These are phyloP conservation scores for Peromyscus leucopus DNA, from an alignment of 2,113 vertebrate species.

Conservation along the genomic window DNA sequence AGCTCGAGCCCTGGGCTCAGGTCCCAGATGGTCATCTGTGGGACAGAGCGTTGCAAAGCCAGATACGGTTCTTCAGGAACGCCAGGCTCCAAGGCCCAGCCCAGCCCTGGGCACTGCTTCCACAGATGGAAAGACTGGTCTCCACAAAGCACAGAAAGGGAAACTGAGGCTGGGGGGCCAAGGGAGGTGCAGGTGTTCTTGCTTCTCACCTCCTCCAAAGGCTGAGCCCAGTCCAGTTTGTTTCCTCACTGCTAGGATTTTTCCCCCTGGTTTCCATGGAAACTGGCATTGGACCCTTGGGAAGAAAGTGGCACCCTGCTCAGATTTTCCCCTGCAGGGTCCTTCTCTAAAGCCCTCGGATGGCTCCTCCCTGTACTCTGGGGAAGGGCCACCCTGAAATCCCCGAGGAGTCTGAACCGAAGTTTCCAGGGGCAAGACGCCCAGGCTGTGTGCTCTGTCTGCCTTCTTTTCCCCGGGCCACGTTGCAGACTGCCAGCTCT, in stretches of 20 bases:
- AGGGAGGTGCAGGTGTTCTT: not conserved
- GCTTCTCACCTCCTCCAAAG: slow-evolving; percentile 8
- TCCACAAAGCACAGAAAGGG: not conserved
- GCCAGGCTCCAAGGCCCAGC: not conserved
- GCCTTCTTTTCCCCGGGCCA: not conserved
- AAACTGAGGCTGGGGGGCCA: slow-evolving; percentile 28
- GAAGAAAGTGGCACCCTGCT: slow-evolving; percentile 69
- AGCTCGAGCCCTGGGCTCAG: not conserved
- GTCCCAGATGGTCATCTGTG: slow-evolving; percentile 55
- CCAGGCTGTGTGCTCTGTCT: not conserved
- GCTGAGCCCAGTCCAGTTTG: slow-evolving; percentile 54
- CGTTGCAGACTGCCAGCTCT: not conserved
- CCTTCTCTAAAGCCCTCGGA: slow-evolving; percentile 28
- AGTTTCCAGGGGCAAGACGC: not conserved
- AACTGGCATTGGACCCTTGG: slow-evolving; percentile 64
- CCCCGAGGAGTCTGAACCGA: not conserved
- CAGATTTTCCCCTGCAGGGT: slow-evolving; percentile 72
- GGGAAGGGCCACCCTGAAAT: not conserved
- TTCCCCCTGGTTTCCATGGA: slow-evolving; percentile 60
- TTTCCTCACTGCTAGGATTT: slow-evolving; percentile 59
- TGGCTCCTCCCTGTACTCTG: not conserved
- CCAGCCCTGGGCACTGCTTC: not conserved
- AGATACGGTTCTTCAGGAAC: slow-evolving; percentile 13
- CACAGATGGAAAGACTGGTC: not conserved
- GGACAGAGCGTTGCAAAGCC: slow-evolving; percentile 35